phyloP scores from a whole-genome alignment of 2,888 invertebrate species.

The Andrena trimmerana region DNA sequence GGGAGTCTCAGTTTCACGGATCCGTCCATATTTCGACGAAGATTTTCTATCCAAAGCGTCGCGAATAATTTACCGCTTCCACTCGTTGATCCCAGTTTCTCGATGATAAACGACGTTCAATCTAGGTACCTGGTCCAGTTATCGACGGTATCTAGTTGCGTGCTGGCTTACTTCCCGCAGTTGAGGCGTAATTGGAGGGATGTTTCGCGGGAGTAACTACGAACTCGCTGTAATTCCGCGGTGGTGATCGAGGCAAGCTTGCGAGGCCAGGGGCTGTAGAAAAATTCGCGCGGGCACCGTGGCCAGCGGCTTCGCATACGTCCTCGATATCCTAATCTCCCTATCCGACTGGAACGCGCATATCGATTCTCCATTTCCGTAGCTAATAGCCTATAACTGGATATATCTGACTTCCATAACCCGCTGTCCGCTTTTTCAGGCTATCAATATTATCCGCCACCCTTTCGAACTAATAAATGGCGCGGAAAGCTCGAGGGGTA shows the following conservation, averaged over 20 bases:
- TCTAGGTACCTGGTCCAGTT: not conserved
- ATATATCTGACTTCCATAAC: constrained; percentile 54
- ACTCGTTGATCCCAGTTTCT: not conserved
- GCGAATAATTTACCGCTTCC: not conserved
- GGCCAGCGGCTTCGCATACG: not conserved
- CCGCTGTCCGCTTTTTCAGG: constrained; percentile 29
- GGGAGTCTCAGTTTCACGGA: no score
- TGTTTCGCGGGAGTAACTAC: constrained; percentile 8
- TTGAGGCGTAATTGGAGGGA: constrained; percentile 10
- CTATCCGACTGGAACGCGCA: constrained; percentile 46
- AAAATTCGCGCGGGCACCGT: constrained; percentile 1
- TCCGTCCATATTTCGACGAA: constrained; percentile 7
- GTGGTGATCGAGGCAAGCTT: not conserved
- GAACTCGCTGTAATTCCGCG: not conserved
- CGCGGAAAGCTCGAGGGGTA: constrained; percentile 12
- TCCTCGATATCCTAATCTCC: constrained; percentile 54
- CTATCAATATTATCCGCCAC: constrained; percentile 36
- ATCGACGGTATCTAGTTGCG: constrained; percentile 11
- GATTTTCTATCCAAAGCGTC: not conserved
- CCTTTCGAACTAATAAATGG: constrained; percentile 31
- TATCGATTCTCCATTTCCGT: constrained; percentile 65
- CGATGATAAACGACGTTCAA: constrained; percentile 2
- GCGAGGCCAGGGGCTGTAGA: not conserved
- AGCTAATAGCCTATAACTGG: constrained; percentile 49
- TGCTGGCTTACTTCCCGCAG: constrained; percentile 1